Evolutionary conservation across 2,113 vertebrate species (phyloP).

Genomic region (Tragelaphus buxtoni): DNA sequence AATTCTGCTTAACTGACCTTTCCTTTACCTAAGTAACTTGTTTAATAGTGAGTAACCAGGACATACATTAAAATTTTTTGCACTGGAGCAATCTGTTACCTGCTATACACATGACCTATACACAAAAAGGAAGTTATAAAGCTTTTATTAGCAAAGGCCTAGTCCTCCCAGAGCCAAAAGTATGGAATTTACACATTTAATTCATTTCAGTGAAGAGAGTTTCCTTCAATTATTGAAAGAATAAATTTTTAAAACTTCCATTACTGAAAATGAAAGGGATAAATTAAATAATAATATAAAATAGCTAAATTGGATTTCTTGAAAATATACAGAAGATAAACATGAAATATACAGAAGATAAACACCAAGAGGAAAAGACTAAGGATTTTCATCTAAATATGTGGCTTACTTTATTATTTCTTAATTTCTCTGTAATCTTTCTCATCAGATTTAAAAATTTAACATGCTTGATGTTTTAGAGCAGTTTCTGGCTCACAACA

Average conservation of each 20-base stretch:
- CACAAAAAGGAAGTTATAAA: conserved; percentile 26
- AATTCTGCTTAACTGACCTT: background rate
- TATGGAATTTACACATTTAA: conserved; percentile 8
- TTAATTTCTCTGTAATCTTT: background rate
- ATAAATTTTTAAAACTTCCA: background rate
- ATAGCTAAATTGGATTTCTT: background rate
- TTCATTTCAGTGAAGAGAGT: background rate
- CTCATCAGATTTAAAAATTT: background rate
- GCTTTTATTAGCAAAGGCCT: background rate
- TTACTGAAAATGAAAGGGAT: conserved; percentile 3
- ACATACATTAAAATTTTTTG: background rate
- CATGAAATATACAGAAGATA: background rate
- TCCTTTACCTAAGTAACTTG: background rate
- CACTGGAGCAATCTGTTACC: conserved; percentile 13
- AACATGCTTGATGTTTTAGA: background rate
- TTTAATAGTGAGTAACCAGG: background rate
- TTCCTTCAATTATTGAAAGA: background rate
- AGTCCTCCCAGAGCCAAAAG: background rate
- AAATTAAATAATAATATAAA: background rate
- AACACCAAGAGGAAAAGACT: background rate
- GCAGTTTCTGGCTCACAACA: background rate
- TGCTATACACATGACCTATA: background rate
- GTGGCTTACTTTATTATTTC: background rate
- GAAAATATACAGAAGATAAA: background rate
- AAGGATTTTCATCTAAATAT: background rate